Evolutionary conservation across 2,888 invertebrate species (phyloP).

Genomic region (Stomorhina lunata): DNA sequence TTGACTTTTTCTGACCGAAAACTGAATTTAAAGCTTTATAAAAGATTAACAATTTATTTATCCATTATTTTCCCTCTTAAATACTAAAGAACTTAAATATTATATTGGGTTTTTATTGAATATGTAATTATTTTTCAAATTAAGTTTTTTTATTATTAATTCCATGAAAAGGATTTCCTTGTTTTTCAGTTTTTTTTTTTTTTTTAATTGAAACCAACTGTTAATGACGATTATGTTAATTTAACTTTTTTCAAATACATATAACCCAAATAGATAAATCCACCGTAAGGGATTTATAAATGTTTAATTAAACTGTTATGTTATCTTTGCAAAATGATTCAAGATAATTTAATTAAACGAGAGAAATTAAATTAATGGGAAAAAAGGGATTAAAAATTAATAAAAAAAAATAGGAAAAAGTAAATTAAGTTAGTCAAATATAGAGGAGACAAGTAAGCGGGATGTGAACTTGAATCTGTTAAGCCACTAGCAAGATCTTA

Average conservation of each 20-base stretch:
- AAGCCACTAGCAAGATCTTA: no score
- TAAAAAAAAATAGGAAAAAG: not conserved
- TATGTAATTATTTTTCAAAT: not conserved
- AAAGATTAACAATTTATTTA: no score
- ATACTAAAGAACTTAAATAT: no score
- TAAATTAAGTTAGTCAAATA: no score
- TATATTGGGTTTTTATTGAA: not conserved
- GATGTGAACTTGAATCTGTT: no score
- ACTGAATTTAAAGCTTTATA: no score
- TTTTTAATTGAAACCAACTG: not conserved
- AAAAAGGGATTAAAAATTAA: not conserved
- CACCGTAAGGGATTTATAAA: not conserved
- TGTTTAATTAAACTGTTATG: not conserved
- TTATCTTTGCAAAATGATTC: not conserved
- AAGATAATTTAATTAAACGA: not conserved
- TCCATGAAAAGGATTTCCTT: conserved; percentile 17
- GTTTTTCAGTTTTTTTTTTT: no score
- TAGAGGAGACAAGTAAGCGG: no score
- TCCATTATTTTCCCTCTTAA: no score
- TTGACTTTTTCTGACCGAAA: no score
- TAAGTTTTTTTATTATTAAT: not conserved
- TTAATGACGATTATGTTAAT: conserved; percentile 1
- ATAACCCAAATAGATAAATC: not conserved
- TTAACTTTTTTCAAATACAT: not conserved
- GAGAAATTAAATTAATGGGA: not conserved